Conservation (phyloP, 2,888 invertebrate species). For the Fragum fragum region DNA sequence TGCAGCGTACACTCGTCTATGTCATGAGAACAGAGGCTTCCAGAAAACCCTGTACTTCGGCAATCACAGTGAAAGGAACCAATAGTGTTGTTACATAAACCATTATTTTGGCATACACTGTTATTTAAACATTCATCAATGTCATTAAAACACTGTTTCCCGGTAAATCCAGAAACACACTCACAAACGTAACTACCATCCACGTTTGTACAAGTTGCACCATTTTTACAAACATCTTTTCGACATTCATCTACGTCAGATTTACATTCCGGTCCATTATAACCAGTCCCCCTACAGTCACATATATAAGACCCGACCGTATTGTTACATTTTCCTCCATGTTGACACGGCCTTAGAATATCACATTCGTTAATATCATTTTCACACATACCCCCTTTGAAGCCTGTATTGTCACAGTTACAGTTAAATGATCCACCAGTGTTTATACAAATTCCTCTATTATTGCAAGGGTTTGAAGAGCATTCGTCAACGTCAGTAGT, state of each 20-base stretch:
- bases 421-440: constrained; percentile 33
- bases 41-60: constrained; percentile 51
- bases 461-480: constrained; percentile 56
- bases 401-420: constrained; percentile 20
- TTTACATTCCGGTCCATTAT: constrained; percentile 38
- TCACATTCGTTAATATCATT: constrained; percentile 19
- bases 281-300: constrained; percentile 34
- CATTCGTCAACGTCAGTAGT: constrained; percentile 74
- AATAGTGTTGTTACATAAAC: constrained; percentile 37
- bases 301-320: constrained; percentile 35
- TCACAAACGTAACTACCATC: constrained; percentile 62
- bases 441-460: constrained; percentile 49
- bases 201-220: constrained; percentile 64
- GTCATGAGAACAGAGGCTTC: constrained; percentile 52
- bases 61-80: constrained; percentile 63
- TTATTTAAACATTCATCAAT: constrained; percentile 33
- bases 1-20: constrained; percentile 46
- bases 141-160: constrained; percentile 37
- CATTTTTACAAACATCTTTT: constrained; percentile 60
- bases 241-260: constrained; percentile 66
- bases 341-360: constrained; percentile 55
- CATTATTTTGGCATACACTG: neutral
- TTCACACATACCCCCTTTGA: neutral
- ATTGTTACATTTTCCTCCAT: constrained; percentile 46
- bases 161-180: constrained; percentile 63